A percentile compares a stretch with the other conserved stretches of the same genome.
Evolutionary conservation across 2,888 invertebrate species (phyloP).

Genomic region (Idaea biselata): DNA sequence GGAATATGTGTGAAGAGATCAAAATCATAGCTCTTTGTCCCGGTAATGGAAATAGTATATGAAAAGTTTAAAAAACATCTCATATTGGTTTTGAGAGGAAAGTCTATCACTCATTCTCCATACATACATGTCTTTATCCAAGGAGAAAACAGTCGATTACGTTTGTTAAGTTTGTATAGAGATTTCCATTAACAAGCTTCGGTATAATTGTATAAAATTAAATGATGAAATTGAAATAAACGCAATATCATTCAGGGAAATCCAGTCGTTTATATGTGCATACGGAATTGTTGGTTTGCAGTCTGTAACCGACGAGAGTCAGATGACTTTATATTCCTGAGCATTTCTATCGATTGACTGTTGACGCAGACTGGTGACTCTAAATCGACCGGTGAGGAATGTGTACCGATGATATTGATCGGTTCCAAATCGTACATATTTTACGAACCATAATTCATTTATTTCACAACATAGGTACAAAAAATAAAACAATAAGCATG

Average conservation of each 20-base stretch:
- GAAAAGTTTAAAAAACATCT: too few species aligned
- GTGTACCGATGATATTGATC: background rate
- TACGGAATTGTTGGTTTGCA: conserved; percentile 3
- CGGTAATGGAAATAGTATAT: too few species aligned
- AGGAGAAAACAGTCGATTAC: too few species aligned
- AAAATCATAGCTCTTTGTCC: too few species aligned
- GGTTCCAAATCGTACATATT: background rate
- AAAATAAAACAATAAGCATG: too few species aligned
- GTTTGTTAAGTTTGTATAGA: too few species aligned
- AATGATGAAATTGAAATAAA: background rate
- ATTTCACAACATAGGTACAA: too few species aligned
- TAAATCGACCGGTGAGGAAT: background rate
- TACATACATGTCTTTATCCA: too few species aligned
- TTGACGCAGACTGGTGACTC: conserved; percentile 11
- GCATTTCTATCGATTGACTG: conserved; percentile 31
- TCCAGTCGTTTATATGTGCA: conserved; percentile 5
- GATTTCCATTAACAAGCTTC: background rate
- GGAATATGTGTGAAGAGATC: too few species aligned
- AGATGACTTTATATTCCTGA: conserved; percentile 27
- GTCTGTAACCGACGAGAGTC: conserved; percentile 8
- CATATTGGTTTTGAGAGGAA: too few species aligned
- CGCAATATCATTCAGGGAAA: background rate
- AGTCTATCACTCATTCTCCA: too few species aligned
- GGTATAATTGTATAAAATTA: background rate
- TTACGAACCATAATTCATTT: too few species aligned